Base-by-base conservation (phyloP, 1,140 invertebrate genomes). In the Saccostrea echinata region DNA sequence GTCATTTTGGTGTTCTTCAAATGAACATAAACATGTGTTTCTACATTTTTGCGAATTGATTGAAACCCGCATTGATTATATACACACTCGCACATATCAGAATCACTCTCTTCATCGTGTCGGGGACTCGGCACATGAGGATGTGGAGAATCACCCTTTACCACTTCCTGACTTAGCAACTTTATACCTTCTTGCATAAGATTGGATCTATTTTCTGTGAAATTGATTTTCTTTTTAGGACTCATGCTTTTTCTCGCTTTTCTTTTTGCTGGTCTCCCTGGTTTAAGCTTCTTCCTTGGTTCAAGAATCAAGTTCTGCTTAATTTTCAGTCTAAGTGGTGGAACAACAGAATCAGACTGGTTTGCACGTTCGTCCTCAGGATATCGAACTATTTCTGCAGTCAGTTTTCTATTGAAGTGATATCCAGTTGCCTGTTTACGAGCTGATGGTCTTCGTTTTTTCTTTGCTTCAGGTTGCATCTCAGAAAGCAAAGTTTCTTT, bases 1-100 rank as follows among this genome's bases (percentile, higher is more conserved):
- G 90, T 88, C 51, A 93, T 92, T 33, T 90, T 85, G n/a, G 91
- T 88, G 18, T 90, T 88, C 43, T 89, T 90, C 12, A 92, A 90
- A 90, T 93, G 92, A 12, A 89, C 85, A 84, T 92, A 92, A 6
- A 93, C 84, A 86, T 93, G 92, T 1, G 87, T 89, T 76, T 93
- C 90, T 21, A 93, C 92, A 8, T 86, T 90, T 84, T 90, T 90
- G 3, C 30, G 86, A 52, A 55, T 61, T 51, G 91, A 84, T 3
- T 87, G 84, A 84, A 92, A 93, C 0, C 86, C 90, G 88, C 92
- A 93, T 21, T 81, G 68, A 71, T 90, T 90, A 84, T 90, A 91
- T 4, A 64, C 83, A 83, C 89, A 92, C 21, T 90, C 85, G 12
- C 35, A 80, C 30, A 83, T 52, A 2, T 76, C 68, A 12, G 27